phyloP scores from a whole-genome alignment of 2,888 invertebrate genomes.

The Tachina fera region DNA sequence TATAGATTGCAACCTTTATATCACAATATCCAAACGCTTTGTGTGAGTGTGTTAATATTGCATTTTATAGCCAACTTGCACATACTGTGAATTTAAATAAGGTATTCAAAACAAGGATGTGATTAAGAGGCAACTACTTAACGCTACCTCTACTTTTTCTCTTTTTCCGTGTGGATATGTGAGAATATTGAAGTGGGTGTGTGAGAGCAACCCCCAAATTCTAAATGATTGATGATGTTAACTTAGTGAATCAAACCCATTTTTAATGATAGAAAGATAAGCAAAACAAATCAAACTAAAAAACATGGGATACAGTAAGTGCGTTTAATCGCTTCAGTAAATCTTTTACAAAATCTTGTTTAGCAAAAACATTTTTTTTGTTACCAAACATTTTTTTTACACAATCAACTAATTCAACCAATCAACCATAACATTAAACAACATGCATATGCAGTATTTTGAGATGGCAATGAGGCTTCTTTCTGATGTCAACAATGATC shows the following conservation, averaged over 20 bases:
- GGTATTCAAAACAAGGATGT: conserved; percentile 59
- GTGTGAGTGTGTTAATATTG: conserved; percentile 54
- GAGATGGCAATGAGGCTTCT: conserved; percentile 35
- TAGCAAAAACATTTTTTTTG: conserved; percentile 70
- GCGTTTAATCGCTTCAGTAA: conserved; percentile 68
- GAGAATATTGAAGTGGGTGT: conserved; percentile 61
- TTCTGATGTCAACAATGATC: conserved; percentile 33
- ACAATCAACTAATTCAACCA: conserved; percentile 50
- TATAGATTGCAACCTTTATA: conserved; percentile 69
- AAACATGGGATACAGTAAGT: conserved; percentile 69
- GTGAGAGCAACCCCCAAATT: conserved; percentile 66
- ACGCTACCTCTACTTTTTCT: conserved; percentile 56
- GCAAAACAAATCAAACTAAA: conserved; percentile 51
- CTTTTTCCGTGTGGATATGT: conserved; percentile 58
- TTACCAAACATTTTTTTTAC: conserved; percentile 68
- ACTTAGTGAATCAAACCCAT: conserved; percentile 53
- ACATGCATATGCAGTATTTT: conserved; percentile 29
- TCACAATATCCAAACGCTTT: conserved; percentile 56
- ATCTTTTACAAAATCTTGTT: conserved; percentile 65
- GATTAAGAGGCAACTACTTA: conserved; percentile 63
- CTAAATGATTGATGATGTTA: conserved; percentile 69
- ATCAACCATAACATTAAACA: conserved; percentile 37
- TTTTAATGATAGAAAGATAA: conserved; percentile 58
- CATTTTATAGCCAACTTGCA: conserved; percentile 53
- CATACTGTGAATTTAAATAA: conserved; percentile 48